These are phyloP conservation scores for Lordiphosa andalusiaca DNA, from an alignment of 2,888 invertebrate genomes.

Conservation along the genomic window DNA sequence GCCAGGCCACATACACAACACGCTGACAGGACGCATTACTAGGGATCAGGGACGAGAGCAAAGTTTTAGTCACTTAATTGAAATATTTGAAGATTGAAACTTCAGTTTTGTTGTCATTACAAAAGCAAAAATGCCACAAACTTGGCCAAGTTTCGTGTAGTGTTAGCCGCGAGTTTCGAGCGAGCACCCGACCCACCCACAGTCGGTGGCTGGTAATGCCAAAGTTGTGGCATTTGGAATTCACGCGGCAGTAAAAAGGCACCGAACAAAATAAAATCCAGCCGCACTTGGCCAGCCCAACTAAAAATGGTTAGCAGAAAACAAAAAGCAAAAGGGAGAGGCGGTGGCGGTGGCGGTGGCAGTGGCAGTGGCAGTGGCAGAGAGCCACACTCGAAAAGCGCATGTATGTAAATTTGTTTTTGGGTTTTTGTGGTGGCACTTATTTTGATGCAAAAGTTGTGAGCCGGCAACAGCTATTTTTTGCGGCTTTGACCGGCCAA, in stretches of 20 bases:
- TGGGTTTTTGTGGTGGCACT: conserved; percentile 48
- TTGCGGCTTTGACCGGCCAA: too few relatives aligned
- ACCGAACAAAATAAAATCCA: conserved; percentile 48
- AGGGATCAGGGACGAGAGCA: conserved; percentile 59
- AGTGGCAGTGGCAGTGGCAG: too few relatives aligned
- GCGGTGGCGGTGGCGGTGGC: neutral
- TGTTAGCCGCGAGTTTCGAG: conserved; percentile 35
- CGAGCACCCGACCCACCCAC: neutral
- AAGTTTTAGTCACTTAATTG: conserved; percentile 77
- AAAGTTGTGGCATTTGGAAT: conserved; percentile 52
- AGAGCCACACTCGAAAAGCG: conserved; percentile 25
- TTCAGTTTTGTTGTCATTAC: conserved; percentile 62
- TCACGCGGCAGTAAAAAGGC: conserved; percentile 26
- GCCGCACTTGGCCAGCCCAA: conserved; percentile 42
- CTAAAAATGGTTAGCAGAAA: conserved; percentile 56
- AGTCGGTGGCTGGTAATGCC: conserved; percentile 18
- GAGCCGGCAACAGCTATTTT: too few relatives aligned
- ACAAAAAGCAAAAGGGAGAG: conserved; percentile 12
- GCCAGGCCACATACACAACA: conserved; percentile 20
- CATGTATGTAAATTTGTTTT: conserved; percentile 68
- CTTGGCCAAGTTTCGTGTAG: conserved; percentile 41
- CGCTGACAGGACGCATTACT: conserved; percentile 52
- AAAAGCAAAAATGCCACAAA: conserved; percentile 37
- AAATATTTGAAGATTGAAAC: conserved; percentile 77
- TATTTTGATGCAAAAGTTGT: conserved; percentile 56